Base-by-base conservation (phyloP, 2,797 vertebrate species). In the Myotis vivesi region DNA sequence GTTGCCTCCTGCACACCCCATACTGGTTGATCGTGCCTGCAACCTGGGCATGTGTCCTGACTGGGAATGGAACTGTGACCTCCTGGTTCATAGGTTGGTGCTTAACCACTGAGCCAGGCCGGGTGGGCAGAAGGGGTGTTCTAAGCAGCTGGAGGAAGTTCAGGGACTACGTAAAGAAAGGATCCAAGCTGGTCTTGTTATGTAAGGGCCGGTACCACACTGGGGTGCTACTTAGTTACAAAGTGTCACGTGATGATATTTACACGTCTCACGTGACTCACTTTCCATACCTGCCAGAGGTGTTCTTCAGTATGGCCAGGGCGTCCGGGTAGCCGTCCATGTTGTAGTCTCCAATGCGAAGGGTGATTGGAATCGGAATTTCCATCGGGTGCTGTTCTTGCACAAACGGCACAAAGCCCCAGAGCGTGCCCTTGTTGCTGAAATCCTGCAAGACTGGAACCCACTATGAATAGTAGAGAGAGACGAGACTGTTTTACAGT, bases 251-350 rank as follows among this genome's bases (percentile, higher is more conserved):
- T 68, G 36, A 84, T 80, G 49, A 3, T 20, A 62, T n/a, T 81
- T 33, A 59, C 1, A 88, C 15, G 30, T 33, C 28, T 84, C 30
- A 53, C 8, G 25, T 71, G 68, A 76, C 30, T 82, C 62, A 62
- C 19, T 73, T 82, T 85, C 89, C 95, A 69, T 98, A 99, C 99
- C 99, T 99, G 97, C 99, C 98, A 38, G 98, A 99, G 79, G 98
- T 99, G 97, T 99, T 99, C 95, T 91, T 98, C 28, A 99, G 98
- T 96, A 99, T 97, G 82, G 98, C 99, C 72, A 99, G 98, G n/a
- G 99, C 99, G 79, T 99, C 99, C 23, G 99, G 99, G 96, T 99
- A 99, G 91, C 99, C 99, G n/a, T 99, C 99, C 98, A 99, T 99
- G 98, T 99, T 99, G 98, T 99, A 99, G 98, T 99, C 99, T 90